Conservation (phyloP, 2,888 invertebrate species). For the Linyphia triangularis region DNA sequence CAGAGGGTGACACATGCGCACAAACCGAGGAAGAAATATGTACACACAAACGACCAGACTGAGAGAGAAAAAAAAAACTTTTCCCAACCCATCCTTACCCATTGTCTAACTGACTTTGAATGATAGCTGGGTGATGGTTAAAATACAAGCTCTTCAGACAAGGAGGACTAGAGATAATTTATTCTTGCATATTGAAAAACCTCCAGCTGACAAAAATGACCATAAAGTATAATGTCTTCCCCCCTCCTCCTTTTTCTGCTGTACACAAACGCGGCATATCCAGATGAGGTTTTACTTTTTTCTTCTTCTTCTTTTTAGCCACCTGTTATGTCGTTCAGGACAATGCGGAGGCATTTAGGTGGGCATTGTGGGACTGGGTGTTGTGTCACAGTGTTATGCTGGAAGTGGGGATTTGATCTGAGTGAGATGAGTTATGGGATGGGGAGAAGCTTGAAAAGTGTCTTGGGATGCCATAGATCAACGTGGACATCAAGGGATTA, state of each 20-base stretch:
- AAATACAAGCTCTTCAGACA: conserved; percentile 34
- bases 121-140: conserved; percentile 55
- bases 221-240: conserved; percentile 67
- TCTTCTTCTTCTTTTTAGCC: conserved; percentile 33
- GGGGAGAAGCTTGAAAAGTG: conserved; percentile 25
- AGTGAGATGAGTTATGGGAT: conserved; percentile 52
- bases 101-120: conserved; percentile 68
- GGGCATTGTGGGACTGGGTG: conserved; percentile 50
- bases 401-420: conserved; percentile 64
- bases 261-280: conserved; percentile 61
- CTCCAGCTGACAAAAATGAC: conserved; percentile 71
- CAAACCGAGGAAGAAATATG: conserved; percentile 5
- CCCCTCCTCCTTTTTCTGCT: too few relatives aligned
- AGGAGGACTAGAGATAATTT: conserved; percentile 59
- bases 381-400: not conserved
- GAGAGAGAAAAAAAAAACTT: not conserved
- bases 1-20: not conserved
- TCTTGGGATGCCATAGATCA: conserved; percentile 54
- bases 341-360: conserved; percentile 70
- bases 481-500: conserved; percentile 46
- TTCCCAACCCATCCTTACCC: conserved; percentile 44
- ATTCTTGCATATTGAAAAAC: conserved; percentile 73
- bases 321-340: conserved; percentile 63
- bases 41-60: not conserved
- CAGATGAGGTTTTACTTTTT: conserved; percentile 30